phyloP scores from a whole-genome alignment of 2,888 invertebrate species.

The Drosophila paramelanica region DNA sequence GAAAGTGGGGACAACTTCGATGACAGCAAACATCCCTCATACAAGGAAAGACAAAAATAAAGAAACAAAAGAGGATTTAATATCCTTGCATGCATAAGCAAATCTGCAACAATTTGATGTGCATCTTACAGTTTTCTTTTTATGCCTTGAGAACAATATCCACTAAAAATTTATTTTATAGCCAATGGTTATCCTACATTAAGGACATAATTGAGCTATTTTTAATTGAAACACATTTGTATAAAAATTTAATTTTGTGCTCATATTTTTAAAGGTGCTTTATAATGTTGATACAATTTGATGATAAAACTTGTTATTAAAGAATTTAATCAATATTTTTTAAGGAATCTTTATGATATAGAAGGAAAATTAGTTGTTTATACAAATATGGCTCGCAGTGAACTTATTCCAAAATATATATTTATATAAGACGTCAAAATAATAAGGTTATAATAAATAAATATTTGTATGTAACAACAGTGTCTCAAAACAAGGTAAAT shows the following conservation, averaged over 20 bases:
- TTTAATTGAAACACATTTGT: too few relatives aligned
- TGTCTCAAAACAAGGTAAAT: slow-evolving; percentile 11
- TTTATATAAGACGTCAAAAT: too few relatives aligned
- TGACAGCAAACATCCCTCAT: too few relatives aligned
- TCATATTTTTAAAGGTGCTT: too few relatives aligned
- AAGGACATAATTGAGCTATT: too few relatives aligned
- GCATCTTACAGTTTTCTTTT: neutral
- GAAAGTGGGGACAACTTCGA: neutral
- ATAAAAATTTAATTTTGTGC: too few relatives aligned
- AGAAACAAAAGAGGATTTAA: neutral
- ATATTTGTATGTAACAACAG: neutral
- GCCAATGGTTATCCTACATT: too few relatives aligned
- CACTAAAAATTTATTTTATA: too few relatives aligned
- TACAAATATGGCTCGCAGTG: too few relatives aligned
- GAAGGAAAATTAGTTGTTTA: too few relatives aligned
- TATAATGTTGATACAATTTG: neutral
- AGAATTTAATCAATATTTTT: neutral
- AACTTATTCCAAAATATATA: too few relatives aligned
- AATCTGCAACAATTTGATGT: neutral
- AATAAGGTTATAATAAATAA: neutral
- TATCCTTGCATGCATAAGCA: neutral
- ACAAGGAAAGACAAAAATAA: neutral
- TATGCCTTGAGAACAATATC: neutral
- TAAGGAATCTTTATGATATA: too few relatives aligned
- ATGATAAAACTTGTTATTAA: neutral